Evolutionary conservation across 2,888 invertebrate species (phyloP).

Genomic region (Drosophila melanocephala): DNA sequence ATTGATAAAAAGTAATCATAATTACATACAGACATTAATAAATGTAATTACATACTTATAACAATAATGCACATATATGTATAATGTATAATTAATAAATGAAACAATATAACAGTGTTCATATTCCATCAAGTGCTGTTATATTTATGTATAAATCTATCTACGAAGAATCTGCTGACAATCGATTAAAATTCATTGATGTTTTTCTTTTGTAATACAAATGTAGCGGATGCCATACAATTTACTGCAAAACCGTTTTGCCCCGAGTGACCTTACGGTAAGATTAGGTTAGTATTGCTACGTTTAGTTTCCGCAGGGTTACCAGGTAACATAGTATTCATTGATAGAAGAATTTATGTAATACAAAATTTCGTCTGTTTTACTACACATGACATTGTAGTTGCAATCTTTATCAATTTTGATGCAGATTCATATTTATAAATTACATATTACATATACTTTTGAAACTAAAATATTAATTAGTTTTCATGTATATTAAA

Average conservation of each 20-base stretch:
- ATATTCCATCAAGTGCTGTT: conserved; percentile 17
- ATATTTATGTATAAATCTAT: conserved; percentile 9
- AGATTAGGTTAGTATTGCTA: conserved; percentile 41
- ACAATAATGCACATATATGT: conserved; percentile 43
- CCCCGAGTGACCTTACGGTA: conserved; percentile 13
- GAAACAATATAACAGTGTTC: conserved; percentile 21
- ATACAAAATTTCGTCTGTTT: conserved; percentile 38
- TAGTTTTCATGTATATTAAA: conserved; percentile 43
- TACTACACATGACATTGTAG: conserved; percentile 44
- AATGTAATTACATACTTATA: conserved; percentile 19
- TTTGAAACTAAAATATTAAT: conserved; percentile 42
- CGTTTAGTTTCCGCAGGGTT: conserved; percentile 44
- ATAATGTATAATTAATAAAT: conserved; percentile 23
- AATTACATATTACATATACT: conserved; percentile 32
- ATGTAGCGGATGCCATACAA: conserved; percentile 17
- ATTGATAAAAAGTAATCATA: conserved; percentile 30
- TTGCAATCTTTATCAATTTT: conserved; percentile 24
- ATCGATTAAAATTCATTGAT: conserved; percentile 9
- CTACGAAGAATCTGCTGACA: conserved; percentile 16
- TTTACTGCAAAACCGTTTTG: conserved; percentile 6
- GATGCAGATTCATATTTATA: conserved; percentile 25
- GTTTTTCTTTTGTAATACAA: conserved; percentile 22
- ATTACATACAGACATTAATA: conserved; percentile 12
- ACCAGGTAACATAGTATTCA: conserved; percentile 59
- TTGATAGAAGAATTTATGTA: conserved; percentile 34